These are phyloP conservation scores for Drosophila paracracens DNA, from an alignment of 2,888 invertebrate genomes.

Conservation along the genomic window DNA sequence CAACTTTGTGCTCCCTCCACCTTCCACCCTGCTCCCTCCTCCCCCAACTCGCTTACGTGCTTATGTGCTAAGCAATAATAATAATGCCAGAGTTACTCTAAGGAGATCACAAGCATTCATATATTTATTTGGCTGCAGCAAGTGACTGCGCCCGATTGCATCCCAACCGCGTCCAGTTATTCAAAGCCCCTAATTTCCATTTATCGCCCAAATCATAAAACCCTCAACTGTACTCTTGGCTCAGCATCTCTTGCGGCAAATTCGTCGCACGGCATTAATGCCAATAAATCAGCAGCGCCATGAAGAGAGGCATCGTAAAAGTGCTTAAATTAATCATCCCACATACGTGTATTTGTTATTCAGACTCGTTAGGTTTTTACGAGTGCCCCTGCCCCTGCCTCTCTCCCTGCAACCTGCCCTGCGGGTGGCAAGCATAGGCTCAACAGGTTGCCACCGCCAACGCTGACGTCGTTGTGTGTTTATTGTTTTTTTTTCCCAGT, in stretches of 20 bases:
- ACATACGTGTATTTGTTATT: conserved; percentile 83
- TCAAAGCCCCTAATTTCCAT: conserved; percentile 56
- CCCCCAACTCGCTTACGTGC: conserved; percentile 7
- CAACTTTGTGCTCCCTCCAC: conserved; percentile 1
- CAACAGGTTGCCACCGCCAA: conserved; percentile 77
- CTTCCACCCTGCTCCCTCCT: background rate
- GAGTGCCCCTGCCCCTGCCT: conserved; percentile 51
- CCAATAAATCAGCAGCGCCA: conserved; percentile 84
- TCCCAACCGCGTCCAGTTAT: conserved; percentile 33
- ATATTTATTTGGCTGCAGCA: conserved; percentile 3
- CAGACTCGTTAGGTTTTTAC: conserved; percentile 69
- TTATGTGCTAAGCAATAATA: conserved; percentile 19
- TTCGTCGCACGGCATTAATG: conserved; percentile 56
- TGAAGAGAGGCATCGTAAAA: conserved; percentile 84
- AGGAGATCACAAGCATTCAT: background rate
- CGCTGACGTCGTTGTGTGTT: conserved; percentile 23
- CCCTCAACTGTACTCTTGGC: background rate
- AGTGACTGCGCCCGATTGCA: conserved; percentile 22
- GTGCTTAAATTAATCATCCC: conserved; percentile 85
- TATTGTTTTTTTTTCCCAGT: background rate
- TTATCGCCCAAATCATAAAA: conserved; percentile 6
- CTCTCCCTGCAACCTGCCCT: conserved; percentile 7
- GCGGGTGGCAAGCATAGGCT: conserved; percentile 49
- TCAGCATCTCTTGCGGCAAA: conserved; percentile 50
- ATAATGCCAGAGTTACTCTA: conserved; percentile 5